Evolutionary conservation across 2,113 vertebrate species (phyloP).

Genomic region (Psilopogon haemacephalus): DNA sequence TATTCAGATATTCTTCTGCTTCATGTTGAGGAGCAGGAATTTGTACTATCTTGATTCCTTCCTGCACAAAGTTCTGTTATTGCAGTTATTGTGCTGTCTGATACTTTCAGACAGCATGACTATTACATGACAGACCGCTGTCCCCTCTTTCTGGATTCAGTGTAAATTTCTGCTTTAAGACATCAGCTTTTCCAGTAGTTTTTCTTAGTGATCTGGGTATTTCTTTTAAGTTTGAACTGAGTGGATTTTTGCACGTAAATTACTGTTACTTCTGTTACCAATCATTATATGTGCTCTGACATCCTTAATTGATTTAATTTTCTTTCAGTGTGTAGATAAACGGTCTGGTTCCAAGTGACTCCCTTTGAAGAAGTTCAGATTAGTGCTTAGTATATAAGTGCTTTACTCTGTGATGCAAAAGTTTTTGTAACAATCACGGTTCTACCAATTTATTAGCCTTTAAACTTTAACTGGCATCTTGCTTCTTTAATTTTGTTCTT

Average conservation of each 20-base stretch:
- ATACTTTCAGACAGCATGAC: background rate
- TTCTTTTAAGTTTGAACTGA: background rate
- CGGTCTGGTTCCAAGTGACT: background rate
- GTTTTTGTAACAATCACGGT: background rate
- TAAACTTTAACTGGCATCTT: background rate
- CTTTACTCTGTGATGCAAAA: background rate
- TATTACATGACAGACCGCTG: background rate
- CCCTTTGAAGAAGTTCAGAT: background rate
- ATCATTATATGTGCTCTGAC: background rate
- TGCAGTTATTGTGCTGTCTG: background rate
- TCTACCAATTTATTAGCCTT: background rate
- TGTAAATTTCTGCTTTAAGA: background rate
- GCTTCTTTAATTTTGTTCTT: background rate
- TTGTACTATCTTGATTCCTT: background rate
- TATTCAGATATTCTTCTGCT: background rate
- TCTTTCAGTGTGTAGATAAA: background rate
- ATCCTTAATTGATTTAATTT: background rate
- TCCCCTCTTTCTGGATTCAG: background rate
- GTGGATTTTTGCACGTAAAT: background rate
- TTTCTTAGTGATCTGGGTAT: background rate
- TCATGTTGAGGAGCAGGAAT: background rate
- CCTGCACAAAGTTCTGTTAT: background rate
- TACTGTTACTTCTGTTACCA: background rate
- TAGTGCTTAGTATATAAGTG: background rate
- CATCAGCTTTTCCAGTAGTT: background rate